These are phyloP conservation scores for Harpagifer antarcticus DNA, from an alignment of 2,797 vertebrate genomes.

Conservation along the genomic window DNA sequence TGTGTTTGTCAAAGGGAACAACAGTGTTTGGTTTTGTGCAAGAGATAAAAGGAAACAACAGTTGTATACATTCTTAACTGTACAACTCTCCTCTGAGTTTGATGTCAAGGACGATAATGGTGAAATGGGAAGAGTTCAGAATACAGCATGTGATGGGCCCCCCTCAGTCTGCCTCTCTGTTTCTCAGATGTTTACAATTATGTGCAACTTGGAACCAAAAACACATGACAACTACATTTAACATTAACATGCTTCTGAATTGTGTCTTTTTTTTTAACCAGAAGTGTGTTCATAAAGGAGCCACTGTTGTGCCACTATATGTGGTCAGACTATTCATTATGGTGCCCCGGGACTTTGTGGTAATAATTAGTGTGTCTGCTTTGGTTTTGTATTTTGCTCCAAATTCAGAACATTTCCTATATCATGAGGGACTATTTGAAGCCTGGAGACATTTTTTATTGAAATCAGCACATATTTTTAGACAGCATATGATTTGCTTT, in stretches of 20 bases:
- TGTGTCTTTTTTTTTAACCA: conserved; percentile 50
- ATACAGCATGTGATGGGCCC: conserved; percentile 26
- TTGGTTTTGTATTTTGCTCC: conserved; percentile 42
- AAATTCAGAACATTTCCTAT: conserved; percentile 50
- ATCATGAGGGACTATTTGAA: conserved; percentile 28
- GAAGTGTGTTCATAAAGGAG: conserved; percentile 48
- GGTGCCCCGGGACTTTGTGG: conserved; percentile 42
- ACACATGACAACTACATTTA: conserved; percentile 52
- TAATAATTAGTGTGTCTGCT: conserved; percentile 52
- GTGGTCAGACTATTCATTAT: conserved; percentile 42
- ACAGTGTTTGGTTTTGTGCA: conserved; percentile 68
- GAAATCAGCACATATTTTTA: conserved; percentile 5
- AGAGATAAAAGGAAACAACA: conserved; percentile 83
- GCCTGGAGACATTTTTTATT: conserved; percentile 3
- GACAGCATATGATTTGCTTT: not conserved
- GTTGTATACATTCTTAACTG: conserved; percentile 81
- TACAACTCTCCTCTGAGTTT: conserved; percentile 63
- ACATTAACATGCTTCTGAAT: conserved; percentile 48
- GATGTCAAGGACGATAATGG: conserved; percentile 48
- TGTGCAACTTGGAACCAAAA: conserved; percentile 19
- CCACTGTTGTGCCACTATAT: conserved; percentile 59
- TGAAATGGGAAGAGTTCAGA: conserved; percentile 34
- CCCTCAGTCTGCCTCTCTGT: conserved; percentile 11
- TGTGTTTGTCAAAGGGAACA: conserved; percentile 63
- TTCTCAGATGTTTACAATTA: conserved; percentile 27